A percentile compares a stretch with the other conserved stretches of the same genome.
Evolutionary conservation across 2,113 vertebrate genomes (phyloP).

Genomic region (Smithornis capensis): DNA sequence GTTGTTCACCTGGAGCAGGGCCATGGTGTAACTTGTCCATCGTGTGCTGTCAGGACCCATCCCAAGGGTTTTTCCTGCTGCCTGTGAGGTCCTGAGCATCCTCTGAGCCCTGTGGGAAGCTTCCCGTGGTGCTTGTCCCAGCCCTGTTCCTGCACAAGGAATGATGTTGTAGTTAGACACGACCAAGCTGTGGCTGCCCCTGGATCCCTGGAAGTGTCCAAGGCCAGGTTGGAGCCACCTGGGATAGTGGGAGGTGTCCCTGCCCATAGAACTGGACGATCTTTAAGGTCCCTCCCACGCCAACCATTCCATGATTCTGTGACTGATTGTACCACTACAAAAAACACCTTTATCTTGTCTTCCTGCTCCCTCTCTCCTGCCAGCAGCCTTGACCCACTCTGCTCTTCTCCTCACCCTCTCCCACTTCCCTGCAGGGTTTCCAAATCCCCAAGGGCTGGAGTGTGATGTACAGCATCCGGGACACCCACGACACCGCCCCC

Average conservation of each 20-base stretch:
- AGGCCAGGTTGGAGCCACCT: not conserved
- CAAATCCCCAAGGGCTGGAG: conserved; percentile 99
- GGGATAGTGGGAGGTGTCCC: not conserved
- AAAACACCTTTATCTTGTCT: accelerated
- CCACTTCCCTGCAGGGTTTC: conserved; percentile 80
- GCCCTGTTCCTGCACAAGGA: not conserved
- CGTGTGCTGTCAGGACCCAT: not conserved
- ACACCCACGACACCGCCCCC: conserved; percentile 92
- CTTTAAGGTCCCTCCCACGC: not conserved
- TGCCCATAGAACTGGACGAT: accelerated
- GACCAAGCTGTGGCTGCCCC: not conserved
- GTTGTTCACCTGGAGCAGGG: not conserved
- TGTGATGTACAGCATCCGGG: conserved; percentile 98
- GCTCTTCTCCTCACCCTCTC: not conserved
- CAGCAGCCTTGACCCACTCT: accelerated
- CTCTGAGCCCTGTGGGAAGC: not conserved
- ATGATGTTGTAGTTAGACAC: not conserved
- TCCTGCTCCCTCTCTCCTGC: not conserved
- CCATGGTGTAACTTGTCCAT: not conserved
- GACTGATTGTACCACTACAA: not conserved
- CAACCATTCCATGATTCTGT: accelerated
- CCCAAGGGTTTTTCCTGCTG: not conserved
- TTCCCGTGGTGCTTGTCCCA: accelerated
- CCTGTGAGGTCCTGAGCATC: not conserved
- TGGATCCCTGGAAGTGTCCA: not conserved